phyloP scores from a whole-genome alignment of 2,113 vertebrate genomes.

The Eurystomus gularis region DNA sequence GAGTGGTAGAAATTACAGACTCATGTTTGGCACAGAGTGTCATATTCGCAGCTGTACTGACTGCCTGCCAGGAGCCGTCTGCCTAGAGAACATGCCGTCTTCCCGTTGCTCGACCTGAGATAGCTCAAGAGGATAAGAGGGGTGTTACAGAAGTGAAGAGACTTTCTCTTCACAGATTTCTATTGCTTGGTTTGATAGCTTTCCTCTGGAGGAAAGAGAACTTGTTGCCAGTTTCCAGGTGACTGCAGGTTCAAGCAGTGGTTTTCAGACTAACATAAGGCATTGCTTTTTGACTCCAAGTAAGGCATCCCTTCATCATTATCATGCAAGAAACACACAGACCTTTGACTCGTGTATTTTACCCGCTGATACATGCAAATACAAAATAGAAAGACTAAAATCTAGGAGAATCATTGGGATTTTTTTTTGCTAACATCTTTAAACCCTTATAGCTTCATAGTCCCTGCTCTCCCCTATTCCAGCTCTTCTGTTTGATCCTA shows the following conservation, averaged over 20 bases:
- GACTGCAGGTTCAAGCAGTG: not conserved
- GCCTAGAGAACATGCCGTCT: constrained; percentile 24
- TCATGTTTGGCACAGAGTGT: not conserved
- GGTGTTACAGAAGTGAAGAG: not conserved
- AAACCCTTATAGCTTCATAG: not conserved
- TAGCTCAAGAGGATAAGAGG: not conserved
- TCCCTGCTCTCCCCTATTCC: not conserved
- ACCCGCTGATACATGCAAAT: not conserved
- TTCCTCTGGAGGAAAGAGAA: not conserved
- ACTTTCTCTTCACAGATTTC: not conserved
- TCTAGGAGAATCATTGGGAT: not conserved
- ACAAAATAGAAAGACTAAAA: not conserved
- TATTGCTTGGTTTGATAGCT: not conserved
- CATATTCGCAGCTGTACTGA: not conserved
- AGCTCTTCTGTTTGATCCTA: not conserved
- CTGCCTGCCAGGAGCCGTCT: constrained; percentile 2
- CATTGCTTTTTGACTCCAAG: not conserved
- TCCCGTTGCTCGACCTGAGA: not conserved
- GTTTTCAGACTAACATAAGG: not conserved
- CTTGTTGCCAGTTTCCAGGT: not conserved
- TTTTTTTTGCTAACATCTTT: not conserved
- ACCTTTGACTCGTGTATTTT: not conserved
- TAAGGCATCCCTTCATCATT: not conserved
- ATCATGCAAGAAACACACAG: not conserved
- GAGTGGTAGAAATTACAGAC: constrained; percentile 12